Conservation (phyloP, 2,113 vertebrate species). For the Podarcis raffonei region DNA sequence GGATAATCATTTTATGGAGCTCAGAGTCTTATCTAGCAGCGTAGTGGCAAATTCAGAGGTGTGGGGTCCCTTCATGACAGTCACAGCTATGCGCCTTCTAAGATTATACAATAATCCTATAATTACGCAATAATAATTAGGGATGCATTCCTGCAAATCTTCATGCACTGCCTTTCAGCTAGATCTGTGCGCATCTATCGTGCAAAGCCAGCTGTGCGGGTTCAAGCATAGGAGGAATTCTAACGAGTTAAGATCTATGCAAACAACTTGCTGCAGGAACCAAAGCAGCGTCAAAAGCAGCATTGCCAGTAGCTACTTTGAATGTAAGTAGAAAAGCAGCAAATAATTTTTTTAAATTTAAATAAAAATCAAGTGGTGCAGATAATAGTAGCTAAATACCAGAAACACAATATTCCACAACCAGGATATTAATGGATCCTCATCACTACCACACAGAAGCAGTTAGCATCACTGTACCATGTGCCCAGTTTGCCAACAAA, state of each 20-base stretch:
- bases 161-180: too few species aligned
- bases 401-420: not conserved
- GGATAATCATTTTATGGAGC: not conserved
- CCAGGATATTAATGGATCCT: too few species aligned
- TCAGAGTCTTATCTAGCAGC: not conserved
- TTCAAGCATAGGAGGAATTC: not conserved
- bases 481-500: not conserved
- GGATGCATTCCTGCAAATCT: too few species aligned
- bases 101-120: too few species aligned
- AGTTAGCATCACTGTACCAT: not conserved
- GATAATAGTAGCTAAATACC: not conserved
- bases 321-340: not conserved
- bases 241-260: too few species aligned
- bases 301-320: not conserved
- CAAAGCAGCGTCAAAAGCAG: not conserved
- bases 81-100: too few species aligned
- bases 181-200: not conserved
- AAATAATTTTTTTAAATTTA: not conserved
- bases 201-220: not conserved
- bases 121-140: too few species aligned
- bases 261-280: not conserved
- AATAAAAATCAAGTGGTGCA: not conserved
- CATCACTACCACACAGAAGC: not conserved
- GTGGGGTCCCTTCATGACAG: too few species aligned
- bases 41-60: too few species aligned